These are phyloP conservation scores for Chesias legatella DNA, from an alignment of 2,888 invertebrate species.

Conservation along the genomic window DNA sequence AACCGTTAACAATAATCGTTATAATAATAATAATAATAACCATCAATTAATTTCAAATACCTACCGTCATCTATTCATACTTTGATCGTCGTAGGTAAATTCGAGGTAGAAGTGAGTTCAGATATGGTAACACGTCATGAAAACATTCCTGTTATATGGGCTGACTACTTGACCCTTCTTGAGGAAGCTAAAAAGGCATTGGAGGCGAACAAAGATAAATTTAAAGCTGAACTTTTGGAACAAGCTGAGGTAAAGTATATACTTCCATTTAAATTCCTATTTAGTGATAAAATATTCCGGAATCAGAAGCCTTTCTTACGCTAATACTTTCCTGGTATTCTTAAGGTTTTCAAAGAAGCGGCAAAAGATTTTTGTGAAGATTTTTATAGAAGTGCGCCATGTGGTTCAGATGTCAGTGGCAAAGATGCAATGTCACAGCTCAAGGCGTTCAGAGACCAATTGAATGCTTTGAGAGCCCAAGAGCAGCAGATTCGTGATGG, in stretches of 20 bases:
- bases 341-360: slow-evolving; percentile 83
- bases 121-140: slow-evolving; percentile 79
- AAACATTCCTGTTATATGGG: slow-evolving; percentile 84
- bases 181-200: slow-evolving; percentile 87
- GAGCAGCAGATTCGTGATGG: slow-evolving; percentile 85
- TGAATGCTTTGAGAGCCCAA: slow-evolving; percentile 81
- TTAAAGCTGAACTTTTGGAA: slow-evolving; percentile 84
- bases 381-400: slow-evolving; percentile 85
- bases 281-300: too few relatives aligned
- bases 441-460: slow-evolving; percentile 72
- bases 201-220: slow-evolving; percentile 85
- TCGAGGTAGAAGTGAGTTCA: slow-evolving; percentile 84
- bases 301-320: too few relatives aligned
- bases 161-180: slow-evolving; percentile 84
- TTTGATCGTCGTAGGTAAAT: slow-evolving; percentile 84
- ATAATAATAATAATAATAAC: too few relatives aligned
- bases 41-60: too few relatives aligned
- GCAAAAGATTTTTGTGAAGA: slow-evolving; percentile 84
- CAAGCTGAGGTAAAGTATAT: slow-evolving; percentile 83
- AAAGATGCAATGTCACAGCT: slow-evolving; percentile 81
- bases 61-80: too few relatives aligned
- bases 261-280: background rate
- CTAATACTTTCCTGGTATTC: slow-evolving; percentile 3
- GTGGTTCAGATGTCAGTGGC: slow-evolving; percentile 77
- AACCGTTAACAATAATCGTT: background rate